Base-by-base conservation (phyloP, 2,888 invertebrate species). In the Antheraea yamamai region DNA sequence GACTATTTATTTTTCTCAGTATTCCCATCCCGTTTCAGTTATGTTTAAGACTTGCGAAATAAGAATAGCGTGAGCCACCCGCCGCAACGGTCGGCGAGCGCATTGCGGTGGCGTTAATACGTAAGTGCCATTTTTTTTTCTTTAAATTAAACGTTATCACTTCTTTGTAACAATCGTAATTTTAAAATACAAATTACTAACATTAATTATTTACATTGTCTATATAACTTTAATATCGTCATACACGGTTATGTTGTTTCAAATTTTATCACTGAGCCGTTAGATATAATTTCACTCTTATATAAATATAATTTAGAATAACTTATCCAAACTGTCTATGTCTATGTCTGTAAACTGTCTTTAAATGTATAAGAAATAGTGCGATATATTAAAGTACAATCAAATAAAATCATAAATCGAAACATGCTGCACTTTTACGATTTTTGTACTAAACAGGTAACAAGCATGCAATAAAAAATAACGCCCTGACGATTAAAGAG, bases 371-470 rank as follows among this genome's bases (percentile, higher is more conserved):
- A 64, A 64, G 64, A 23, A 64, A 64, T 26, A 16, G 12, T 26
- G 23, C 26, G 26, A 61, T 61, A 23, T 61, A n/a, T 64, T 1
- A 8, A 61, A 61, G 23, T 61, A 64, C 64, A 26, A 26, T 14
- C 10, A 23, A 64, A 18, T 64, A 64, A 26, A 64, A 23, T 64
- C 64, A 1, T 64, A 64, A 64, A 64, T 23, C 64, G 26, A 64
- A 64, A 26, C 64, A 64, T 68, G 39, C 30, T 35, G 18, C 68
- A 35, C 23, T 68, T 68, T 39, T 39, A 68, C 39, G 39, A 68
- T n/a, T 74, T 92, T 94, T 94, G 94, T 94, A 94, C 94, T 94
- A 91, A 90, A 91, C 93, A 94, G 94, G 94, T 89, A 89, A 91
- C 92, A 91, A 93, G 92, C 91, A 91, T 64, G 64, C 64, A 26